Percentiles rank a stretch among this genome's conserved stretches.
These are phyloP conservation scores for Sparus aurata DNA, from an alignment of 2,797 vertebrate species.

Conservation along the genomic window DNA sequence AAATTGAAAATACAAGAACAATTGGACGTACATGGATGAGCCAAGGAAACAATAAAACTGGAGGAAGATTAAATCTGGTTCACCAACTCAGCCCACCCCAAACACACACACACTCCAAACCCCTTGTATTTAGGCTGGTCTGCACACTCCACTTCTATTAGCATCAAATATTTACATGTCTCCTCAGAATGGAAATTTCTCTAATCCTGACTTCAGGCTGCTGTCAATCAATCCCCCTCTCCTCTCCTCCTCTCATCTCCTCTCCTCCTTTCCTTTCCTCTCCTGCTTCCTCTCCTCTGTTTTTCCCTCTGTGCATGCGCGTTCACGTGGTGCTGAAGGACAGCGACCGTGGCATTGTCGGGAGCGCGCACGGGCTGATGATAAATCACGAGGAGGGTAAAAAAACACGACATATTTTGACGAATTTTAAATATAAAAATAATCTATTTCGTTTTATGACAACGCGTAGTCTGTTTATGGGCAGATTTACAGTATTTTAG, in stretches of 20 bases:
- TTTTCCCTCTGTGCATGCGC: slow-evolving; percentile 45
- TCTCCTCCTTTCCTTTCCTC: background rate
- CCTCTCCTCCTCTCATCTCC: slow-evolving; percentile 4
- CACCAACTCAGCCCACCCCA: background rate
- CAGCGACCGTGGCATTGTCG: slow-evolving; percentile 63
- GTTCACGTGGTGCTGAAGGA: slow-evolving; percentile 82
- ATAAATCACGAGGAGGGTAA: background rate
- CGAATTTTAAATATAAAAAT: rapidly evolving
- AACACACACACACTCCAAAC: slow-evolving; percentile 27
- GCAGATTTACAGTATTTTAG: background rate
- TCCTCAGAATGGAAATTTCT: slow-evolving; percentile 77
- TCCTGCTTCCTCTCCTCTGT: background rate
- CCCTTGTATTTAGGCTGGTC: slow-evolving; percentile 60
- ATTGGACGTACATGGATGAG: background rate
- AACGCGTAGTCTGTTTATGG: background rate
- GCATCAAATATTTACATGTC: slow-evolving; percentile 78
- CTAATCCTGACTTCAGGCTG: slow-evolving; percentile 81
- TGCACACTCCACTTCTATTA: slow-evolving; percentile 70
- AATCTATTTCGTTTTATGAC: background rate
- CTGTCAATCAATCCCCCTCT: slow-evolving; percentile 73
- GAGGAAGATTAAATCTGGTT: background rate
- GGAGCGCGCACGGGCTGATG: slow-evolving; percentile 50
- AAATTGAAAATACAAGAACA: background rate
- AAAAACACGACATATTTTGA: background rate
- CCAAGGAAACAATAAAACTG: background rate